Percentiles rank a stretch among this genome's conserved stretches.
Evolutionary conservation across 2,797 vertebrate species (phyloP).

Genomic region (Carapus acus): DNA sequence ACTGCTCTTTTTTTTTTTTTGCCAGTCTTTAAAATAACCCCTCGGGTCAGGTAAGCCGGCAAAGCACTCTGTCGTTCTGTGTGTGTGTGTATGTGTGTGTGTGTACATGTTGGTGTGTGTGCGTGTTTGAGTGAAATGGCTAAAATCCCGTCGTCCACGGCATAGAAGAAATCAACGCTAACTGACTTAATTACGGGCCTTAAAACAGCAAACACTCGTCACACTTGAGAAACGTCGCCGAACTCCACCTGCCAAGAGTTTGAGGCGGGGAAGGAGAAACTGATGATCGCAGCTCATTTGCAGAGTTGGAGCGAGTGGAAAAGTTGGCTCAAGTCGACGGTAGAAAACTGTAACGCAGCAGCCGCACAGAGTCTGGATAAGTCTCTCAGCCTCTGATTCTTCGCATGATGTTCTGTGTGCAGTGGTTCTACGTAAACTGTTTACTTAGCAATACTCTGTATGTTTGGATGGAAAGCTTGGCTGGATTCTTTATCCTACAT

Average conservation of each 20-base stretch:
- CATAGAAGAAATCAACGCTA: constrained; percentile 41
- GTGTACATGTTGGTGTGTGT: constrained; percentile 30
- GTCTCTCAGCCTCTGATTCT: too few relatives aligned
- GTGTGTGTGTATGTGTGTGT: background rate
- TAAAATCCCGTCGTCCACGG: constrained; percentile 20
- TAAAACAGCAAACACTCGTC: constrained; percentile 59
- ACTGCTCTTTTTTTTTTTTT: constrained; percentile 60
- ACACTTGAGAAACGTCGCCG: constrained; percentile 41
- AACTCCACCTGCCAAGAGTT: constrained; percentile 51
- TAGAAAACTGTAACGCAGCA: constrained; percentile 16
- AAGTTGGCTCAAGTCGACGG: constrained; percentile 29
- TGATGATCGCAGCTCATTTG: constrained; percentile 46
- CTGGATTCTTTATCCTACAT: too few relatives aligned
- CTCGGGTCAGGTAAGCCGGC: constrained; percentile 41
- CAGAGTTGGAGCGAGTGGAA: constrained; percentile 21
- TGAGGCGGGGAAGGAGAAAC: constrained; percentile 39
- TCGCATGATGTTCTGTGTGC: too few relatives aligned
- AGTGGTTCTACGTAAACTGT: too few relatives aligned
- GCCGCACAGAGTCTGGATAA: constrained; percentile 40
- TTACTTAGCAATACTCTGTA: too few relatives aligned
- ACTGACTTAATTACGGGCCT: constrained; percentile 55
- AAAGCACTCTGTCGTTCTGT: constrained; percentile 27
- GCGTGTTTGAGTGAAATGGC: background rate
- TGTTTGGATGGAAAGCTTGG: too few relatives aligned
- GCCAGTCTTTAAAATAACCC: constrained; percentile 55